Evolutionary conservation across 2,888 invertebrate genomes (phyloP).

Genomic region (Sminthurinus aureus): DNA sequence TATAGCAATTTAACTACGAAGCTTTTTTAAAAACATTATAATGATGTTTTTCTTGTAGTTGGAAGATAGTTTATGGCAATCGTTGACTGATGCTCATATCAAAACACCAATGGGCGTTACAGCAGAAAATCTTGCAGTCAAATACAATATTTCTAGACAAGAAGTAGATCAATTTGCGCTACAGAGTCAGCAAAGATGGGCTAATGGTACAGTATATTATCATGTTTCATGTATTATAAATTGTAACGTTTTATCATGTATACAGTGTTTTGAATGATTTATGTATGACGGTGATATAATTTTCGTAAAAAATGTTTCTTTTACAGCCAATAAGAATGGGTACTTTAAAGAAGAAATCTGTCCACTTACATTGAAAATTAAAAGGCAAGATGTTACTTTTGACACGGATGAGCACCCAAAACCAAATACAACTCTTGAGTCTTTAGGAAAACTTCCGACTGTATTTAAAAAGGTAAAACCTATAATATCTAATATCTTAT

Average conservation of each 20-base stretch:
- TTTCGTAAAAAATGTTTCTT: not conserved
- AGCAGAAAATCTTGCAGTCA: constrained; percentile 89
- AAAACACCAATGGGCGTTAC: constrained; percentile 92
- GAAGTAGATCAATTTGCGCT: constrained; percentile 87
- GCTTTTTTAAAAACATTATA: not conserved
- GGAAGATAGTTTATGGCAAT: constrained; percentile 87
- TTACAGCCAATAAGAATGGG: constrained; percentile 83
- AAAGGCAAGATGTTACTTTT: constrained; percentile 80
- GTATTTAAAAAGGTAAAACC: constrained; percentile 80
- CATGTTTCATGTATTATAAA: constrained; percentile 15
- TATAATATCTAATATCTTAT: too few species aligned
- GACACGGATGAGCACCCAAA: constrained; percentile 93
- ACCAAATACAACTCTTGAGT: constrained; percentile 85
- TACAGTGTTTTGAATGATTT: not conserved
- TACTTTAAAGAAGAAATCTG: constrained; percentile 89
- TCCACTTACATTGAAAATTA: constrained; percentile 83
- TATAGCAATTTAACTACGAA: not conserved
- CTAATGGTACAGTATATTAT: constrained; percentile 7
- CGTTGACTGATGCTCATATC: constrained; percentile 74
- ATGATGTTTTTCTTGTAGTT: constrained; percentile 63
- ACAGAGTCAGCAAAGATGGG: constrained; percentile 82
- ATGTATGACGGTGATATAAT: not conserved
- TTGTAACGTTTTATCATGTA: not conserved
- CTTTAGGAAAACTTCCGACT: constrained; percentile 82
- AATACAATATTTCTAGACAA: constrained; percentile 80